Evolutionary conservation across 2,888 invertebrate species (phyloP), one percentile per base, ranked within the genome.

Genomic region (Sialis lutaria): DNA sequence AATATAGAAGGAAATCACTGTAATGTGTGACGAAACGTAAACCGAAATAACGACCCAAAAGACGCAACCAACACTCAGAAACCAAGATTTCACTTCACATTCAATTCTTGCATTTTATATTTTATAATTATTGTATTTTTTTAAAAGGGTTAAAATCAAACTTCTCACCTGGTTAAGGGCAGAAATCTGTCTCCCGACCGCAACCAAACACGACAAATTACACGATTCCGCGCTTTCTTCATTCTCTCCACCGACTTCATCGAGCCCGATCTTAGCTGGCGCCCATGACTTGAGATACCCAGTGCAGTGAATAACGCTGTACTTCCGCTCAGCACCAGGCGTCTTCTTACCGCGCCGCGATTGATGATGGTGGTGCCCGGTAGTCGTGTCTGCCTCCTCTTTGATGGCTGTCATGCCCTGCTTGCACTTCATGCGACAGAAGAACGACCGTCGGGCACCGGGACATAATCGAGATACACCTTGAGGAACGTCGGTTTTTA

Each of bases 251-350:
- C 82, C 78, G 48, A 70, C 72, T 50, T 80, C 80, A 50, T 82
- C 82, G 33, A 80, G 68, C 1, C 77, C 75, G 44, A 81, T 71
- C 64, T 87, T 89, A 1, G 81, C 77, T 1, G 87, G 82, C 2
- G 85, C 77, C 91, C 90, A 92, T 0, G 91, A 87, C 61, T 93
- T 93, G 37, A 95, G 66, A 60, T 92, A 93, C 0, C 93, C 93
- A 4, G 89, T 91, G 60, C 90, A 93, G 59, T 92, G 91, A 45
- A 93, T 84, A 6, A 90, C 86, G 55, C 79, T 81, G 65, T 87
- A 93, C 60, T 85, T 88, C 63, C 81, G 80, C 60, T 90, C 89
- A 72, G 70, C 66, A 55, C 64, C 67, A 53, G 72, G 67, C 50
- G 74, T 70, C 13, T 78, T 79, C 57, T 82, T 84, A 58, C 78